Percentiles rank a stretch among this genome's conserved stretches.
Conservation (phyloP, 2,888 invertebrate genomes). For the Papilio demoleus region DNA sequence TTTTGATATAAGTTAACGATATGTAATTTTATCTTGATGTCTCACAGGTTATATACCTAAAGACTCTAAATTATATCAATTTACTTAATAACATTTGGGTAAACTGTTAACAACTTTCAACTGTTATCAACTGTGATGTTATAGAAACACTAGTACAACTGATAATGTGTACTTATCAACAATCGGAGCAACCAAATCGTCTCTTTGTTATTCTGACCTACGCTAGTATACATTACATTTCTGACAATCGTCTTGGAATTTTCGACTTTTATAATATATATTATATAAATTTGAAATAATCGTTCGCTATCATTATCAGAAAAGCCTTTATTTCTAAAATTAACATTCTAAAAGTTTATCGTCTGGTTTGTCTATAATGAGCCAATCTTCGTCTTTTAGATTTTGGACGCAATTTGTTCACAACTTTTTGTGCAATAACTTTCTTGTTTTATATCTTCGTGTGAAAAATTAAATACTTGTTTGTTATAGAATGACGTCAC, state of each 20-base stretch:
- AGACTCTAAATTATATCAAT: too few relatives aligned
- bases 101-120: background rate
- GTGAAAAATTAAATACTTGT: too few relatives aligned
- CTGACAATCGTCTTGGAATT: too few relatives aligned
- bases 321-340: too few relatives aligned
- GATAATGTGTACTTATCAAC: background rate
- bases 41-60: conserved; percentile 1
- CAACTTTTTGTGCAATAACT: background rate
- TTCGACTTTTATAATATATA: too few relatives aligned
- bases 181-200: background rate
- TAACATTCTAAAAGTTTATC: too few relatives aligned
- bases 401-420: background rate
- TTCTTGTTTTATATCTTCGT: background rate
- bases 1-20: background rate
- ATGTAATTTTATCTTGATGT: background rate
- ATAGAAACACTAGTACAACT: background rate
- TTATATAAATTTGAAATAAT: too few relatives aligned
- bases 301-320: too few relatives aligned
- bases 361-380: too few relatives aligned
- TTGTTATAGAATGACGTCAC: too few relatives aligned
- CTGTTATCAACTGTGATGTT: background rate
- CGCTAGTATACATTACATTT: too few relatives aligned
- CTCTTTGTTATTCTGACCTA: background rate
- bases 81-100: background rate
- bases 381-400: too few relatives aligned